phyloP scores from a whole-genome alignment of 1,140 invertebrate species.

The Polypedilum vanderplanki region DNA sequence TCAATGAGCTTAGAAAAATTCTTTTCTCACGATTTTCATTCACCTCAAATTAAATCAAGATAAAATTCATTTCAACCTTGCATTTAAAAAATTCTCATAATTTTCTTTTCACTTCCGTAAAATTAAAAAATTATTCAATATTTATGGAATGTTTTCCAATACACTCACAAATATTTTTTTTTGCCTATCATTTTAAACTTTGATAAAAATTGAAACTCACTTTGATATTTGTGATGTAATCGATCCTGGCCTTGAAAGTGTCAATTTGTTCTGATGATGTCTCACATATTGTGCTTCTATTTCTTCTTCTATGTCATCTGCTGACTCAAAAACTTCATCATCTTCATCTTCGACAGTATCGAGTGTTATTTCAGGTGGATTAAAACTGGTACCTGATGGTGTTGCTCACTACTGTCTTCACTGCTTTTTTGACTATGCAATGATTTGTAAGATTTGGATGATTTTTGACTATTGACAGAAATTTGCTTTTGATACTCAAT shows the following conservation, averaged over 20 bases:
- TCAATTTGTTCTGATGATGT: neutral
- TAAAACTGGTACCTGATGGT: neutral
- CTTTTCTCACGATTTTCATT: too few species aligned
- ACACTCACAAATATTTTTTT: neutral
- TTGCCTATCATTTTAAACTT: neutral
- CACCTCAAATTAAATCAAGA: neutral
- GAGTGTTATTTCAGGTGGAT: neutral
- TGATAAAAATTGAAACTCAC: neutral
- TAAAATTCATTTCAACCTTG: neutral
- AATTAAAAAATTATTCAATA: neutral
- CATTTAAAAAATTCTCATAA: neutral
- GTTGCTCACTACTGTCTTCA: neutral
- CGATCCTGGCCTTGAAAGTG: neutral
- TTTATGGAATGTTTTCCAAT: too few species aligned
- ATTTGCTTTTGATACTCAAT: neutral
- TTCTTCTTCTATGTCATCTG: neutral
- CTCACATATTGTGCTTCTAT: neutral
- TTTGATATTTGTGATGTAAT: neutral
- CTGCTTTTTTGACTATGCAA: neutral
- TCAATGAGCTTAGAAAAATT: too few species aligned
- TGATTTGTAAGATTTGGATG: neutral
- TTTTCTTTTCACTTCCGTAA: neutral
- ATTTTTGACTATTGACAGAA: neutral
- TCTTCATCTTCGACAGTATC: neutral
- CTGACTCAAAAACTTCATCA: constrained; percentile 20